phyloP scores from a whole-genome alignment of 2,888 invertebrate species.

The Crioceris asparagi region DNA sequence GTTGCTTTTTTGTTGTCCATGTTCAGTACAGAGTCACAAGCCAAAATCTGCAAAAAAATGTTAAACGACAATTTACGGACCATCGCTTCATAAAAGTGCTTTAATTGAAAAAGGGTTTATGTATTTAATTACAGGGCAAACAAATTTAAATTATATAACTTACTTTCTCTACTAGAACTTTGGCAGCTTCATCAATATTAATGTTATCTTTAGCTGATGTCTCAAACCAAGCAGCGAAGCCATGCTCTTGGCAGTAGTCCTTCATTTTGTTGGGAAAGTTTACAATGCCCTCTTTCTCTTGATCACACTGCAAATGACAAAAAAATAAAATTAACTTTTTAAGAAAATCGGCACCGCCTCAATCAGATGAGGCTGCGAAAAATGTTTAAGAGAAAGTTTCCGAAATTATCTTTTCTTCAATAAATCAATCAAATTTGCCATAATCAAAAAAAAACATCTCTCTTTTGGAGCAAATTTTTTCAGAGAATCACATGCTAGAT shows the following conservation, averaged over 20 bases:
- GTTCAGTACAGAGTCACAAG: constrained; percentile 66
- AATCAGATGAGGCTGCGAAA: too few species aligned
- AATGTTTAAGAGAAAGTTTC: too few species aligned
- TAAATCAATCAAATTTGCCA: too few species aligned
- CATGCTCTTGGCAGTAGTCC: constrained; percentile 84
- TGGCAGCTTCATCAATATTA: constrained; percentile 91
- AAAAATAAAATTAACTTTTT: neutral
- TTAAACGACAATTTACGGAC: neutral
- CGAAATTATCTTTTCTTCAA: too few species aligned
- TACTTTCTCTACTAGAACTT: constrained; percentile 84
- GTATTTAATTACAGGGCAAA: neutral
- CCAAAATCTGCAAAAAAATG: constrained; percentile 51
- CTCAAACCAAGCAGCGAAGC: constrained; percentile 91
- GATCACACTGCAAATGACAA: constrained; percentile 63
- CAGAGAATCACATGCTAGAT: too few species aligned
- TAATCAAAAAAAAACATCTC: too few species aligned
- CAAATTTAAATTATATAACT: neutral
- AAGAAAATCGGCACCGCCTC: too few species aligned
- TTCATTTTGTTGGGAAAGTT: constrained; percentile 79
- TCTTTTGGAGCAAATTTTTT: too few species aligned
- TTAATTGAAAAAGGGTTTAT: neutral
- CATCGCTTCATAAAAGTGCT: neutral
- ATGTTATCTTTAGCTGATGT: constrained; percentile 94
- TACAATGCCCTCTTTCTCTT: constrained; percentile 76
- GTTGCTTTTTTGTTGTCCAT: constrained; percentile 54